phyloP scores from a whole-genome alignment of 2,797 vertebrate species.

The Salarias fasciatus region DNA sequence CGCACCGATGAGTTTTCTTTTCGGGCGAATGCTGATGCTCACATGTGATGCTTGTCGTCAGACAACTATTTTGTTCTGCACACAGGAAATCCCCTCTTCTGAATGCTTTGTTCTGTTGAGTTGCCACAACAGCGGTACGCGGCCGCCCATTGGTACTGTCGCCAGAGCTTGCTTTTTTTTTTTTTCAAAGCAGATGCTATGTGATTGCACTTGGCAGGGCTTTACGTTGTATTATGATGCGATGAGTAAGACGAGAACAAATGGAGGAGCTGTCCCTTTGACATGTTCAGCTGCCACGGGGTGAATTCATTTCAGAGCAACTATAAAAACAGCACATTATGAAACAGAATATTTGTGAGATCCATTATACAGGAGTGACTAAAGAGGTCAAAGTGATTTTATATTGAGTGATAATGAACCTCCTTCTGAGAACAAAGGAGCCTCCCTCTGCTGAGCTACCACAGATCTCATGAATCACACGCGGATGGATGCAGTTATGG shows the following conservation, averaged over 20 bases:
- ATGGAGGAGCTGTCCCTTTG: slow-evolving; percentile 16
- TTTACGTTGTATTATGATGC: slow-evolving; percentile 9
- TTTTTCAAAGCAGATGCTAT: slow-evolving; percentile 8
- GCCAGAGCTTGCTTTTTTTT: slow-evolving; percentile 6
- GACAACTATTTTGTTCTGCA: slow-evolving; percentile 15
- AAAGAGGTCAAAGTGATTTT: slow-evolving; percentile 5
- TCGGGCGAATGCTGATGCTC: not conserved
- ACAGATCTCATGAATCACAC: not conserved
- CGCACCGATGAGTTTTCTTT: slow-evolving; percentile 5
- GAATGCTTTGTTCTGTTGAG: slow-evolving; percentile 24
- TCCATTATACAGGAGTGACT: not conserved
- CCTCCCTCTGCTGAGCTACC: not conserved
- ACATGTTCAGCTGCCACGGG: slow-evolving; percentile 23
- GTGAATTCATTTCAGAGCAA: slow-evolving; percentile 24
- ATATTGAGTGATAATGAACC: slow-evolving; percentile 7
- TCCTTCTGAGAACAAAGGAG: not conserved
- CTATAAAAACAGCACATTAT: slow-evolving; percentile 22
- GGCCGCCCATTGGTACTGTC: slow-evolving; percentile 16
- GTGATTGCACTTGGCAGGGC: slow-evolving; percentile 47
- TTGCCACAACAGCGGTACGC: slow-evolving; percentile 32
- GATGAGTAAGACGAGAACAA: slow-evolving; percentile 37
- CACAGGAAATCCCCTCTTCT: slow-evolving; percentile 33
- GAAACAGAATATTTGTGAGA: slow-evolving; percentile 60
- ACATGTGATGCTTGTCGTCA: slow-evolving; percentile 22
- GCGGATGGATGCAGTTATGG: not conserved